Evolutionary conservation across 1,140 invertebrate genomes (phyloP), one percentile per base, ranked within the genome.

Genomic region (Tetraneura akinire): DNA sequence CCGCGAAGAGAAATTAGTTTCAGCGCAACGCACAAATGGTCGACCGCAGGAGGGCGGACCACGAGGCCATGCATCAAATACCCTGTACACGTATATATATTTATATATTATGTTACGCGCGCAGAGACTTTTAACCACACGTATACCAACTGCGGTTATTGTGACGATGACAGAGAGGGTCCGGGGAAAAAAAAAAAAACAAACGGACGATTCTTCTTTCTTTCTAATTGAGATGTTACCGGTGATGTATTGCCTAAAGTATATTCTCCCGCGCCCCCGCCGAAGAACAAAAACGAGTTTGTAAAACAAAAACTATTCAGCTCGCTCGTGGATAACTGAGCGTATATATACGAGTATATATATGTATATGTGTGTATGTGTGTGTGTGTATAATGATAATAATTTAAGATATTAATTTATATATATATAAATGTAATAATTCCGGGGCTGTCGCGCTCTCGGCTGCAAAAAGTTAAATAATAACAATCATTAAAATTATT

Each of bases 191-290:
- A 29, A 49, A 71, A 71, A 53, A 66, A 66, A 37, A 62, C 3
- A 3, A 3, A 76, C 71, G n/a, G 29, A 26, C 55, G 26, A 14
- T 57, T 76, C 51, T 8, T 74, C 53, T 45, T 78, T 60, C 53
- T 78, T 74, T 78, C 74, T 78, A 78, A 78, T 78, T 78, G 74
- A 78, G 74, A 78, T 60, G 53, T 78, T 76, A 37, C 68, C 68
- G 45, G 68, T 71, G 68, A 71, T 71, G 68, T 71, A 71, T 71
- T 47, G 68, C 68, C 26, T 16, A 71, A 71, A 71, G 68, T 71
- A 37, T 37, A 71, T 51, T 71, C n/a, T 49, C 47, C 51, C 26
- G 23, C 23, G 29, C 68, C 68, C 45, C 45, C 47, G 18, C 5
- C 47, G 47, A 14, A 47, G 66, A 47, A 49, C 66, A 70, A 70